These are phyloP conservation scores for Drosophila monieri DNA, from an alignment of 2,888 invertebrate species.

Conservation along the genomic window DNA sequence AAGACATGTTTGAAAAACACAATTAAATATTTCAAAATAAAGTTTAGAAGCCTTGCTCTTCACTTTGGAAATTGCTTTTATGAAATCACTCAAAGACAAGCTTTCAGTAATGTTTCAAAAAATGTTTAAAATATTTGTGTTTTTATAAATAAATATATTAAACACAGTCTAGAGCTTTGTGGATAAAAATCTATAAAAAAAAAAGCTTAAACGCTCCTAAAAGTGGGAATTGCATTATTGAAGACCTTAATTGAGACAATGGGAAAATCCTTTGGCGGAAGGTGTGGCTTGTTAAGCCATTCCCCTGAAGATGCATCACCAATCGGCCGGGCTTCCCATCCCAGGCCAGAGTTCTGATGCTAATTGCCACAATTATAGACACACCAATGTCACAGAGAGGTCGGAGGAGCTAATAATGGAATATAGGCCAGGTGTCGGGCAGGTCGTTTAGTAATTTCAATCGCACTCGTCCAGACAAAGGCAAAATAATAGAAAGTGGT, in stretches of 20 bases:
- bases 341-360: background rate
- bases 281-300: background rate
- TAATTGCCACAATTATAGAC: conserved; percentile 43
- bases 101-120: no score
- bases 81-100: no score
- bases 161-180: no score
- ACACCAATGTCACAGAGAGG: conserved; percentile 4
- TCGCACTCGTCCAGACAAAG: conserved; percentile 9
- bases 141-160: no score
- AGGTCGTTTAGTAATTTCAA: conserved; percentile 16
- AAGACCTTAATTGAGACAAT: background rate
- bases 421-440: conserved; percentile 44
- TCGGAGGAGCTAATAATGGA: conserved; percentile 35
- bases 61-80: no score
- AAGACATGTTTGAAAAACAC: no score
- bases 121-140: no score
- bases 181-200: no score
- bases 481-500: background rate
- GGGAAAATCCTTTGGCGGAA: background rate
- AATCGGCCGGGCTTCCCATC: conserved; percentile 20
- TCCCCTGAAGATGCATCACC: conserved; percentile 29
- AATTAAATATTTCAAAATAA: no score
- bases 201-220: no score
- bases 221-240: no score
- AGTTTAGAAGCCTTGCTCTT: no score